Percentiles rank a stretch among this genome's conserved stretches.
Conservation (phyloP, 2,888 invertebrate genomes). For the Elaeidobius kamerunicus region DNA sequence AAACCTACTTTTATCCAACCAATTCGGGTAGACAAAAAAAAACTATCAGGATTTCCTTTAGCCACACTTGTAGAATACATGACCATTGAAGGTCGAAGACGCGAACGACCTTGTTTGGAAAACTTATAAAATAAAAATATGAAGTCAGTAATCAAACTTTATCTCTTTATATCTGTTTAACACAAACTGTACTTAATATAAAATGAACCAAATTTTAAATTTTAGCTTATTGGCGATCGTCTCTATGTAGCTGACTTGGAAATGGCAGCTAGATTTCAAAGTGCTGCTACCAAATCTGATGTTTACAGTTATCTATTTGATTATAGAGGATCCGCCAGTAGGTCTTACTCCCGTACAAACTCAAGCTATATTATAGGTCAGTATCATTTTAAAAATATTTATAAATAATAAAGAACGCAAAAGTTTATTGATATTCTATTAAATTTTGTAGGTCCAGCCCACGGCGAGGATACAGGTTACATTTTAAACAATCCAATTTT, state of each 20-base stretch:
- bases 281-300: conserved; percentile 55
- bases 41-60: no score
- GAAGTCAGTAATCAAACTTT: no score
- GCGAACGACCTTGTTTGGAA: not conserved
- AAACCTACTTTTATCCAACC: no score
- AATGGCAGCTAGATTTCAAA: conserved; percentile 59
- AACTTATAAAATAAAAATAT: conserved; percentile 2
- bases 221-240: conserved; percentile 60
- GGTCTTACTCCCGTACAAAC: conserved; percentile 56
- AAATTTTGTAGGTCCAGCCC: conserved; percentile 56
- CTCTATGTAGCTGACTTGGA: conserved; percentile 60
- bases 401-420: not conserved
- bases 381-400: conserved; percentile 23
- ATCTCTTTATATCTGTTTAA: no score
- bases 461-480: conserved; percentile 63
- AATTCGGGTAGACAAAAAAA: no score
- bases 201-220: conserved; percentile 2
- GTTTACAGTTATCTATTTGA: conserved; percentile 65
- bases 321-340: conserved; percentile 58
- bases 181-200: not conserved
- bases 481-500: no score
- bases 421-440: not conserved
- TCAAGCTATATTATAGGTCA: conserved; percentile 57
- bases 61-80: no score
- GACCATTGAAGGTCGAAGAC: no score